phyloP scores from a whole-genome alignment of 2,888 invertebrate species.

The Mythimna vitellina region DNA sequence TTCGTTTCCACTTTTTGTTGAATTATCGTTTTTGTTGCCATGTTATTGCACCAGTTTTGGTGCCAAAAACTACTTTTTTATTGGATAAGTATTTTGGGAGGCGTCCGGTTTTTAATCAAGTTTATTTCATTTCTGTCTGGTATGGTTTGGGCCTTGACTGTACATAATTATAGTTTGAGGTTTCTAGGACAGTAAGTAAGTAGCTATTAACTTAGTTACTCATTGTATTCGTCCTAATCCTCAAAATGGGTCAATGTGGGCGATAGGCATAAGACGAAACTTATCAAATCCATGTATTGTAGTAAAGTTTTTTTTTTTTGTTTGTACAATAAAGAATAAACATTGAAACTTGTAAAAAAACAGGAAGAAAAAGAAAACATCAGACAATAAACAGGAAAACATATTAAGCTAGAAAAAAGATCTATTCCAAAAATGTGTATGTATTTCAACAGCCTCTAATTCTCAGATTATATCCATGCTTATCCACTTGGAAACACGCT shows the following conservation, averaged over 20 bases:
- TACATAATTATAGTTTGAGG: slow-evolving; percentile 3
- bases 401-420: background rate
- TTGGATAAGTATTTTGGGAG: slow-evolving; percentile 28
- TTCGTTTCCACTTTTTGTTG: slow-evolving; percentile 31
- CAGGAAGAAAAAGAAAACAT: too few relatives aligned
- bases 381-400: background rate
- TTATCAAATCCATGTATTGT: too few relatives aligned
- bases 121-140: slow-evolving; percentile 27
- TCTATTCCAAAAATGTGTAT: background rate
- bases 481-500: slow-evolving; percentile 24
- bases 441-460: slow-evolving; percentile 15
- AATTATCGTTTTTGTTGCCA: slow-evolving; percentile 39
- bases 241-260: background rate
- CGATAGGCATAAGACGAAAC: background rate
- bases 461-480: slow-evolving; percentile 9
- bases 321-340: too few relatives aligned
- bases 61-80: slow-evolving; percentile 50
- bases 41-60: slow-evolving; percentile 28
- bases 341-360: slow-evolving; percentile 1
- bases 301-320: too few relatives aligned
- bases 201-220: background rate
- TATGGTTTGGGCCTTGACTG: slow-evolving; percentile 1
- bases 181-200: slow-evolving; percentile 5
- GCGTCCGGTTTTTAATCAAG: slow-evolving; percentile 24
- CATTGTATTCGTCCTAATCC: background rate